Evolutionary conservation across 2,113 vertebrate genomes (phyloP), one percentile per base, ranked within the genome.

Genomic region (Passer domesticus): DNA sequence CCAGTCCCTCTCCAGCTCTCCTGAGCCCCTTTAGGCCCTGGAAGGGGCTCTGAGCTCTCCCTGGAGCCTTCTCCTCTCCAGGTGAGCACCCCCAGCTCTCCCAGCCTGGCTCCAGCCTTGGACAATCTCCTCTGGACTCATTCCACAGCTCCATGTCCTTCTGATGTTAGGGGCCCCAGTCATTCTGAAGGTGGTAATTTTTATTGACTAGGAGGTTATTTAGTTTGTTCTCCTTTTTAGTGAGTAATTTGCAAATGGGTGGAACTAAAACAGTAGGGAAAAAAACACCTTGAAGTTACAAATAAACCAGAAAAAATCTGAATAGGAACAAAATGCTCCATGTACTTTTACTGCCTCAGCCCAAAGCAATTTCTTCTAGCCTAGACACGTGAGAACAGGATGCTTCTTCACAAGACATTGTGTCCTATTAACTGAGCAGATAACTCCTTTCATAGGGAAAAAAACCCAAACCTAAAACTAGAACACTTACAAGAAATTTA

Each of bases 31-130:
- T 28, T 2, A 60, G 73, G 21, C 11, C 0, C 46, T 37, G 31
- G 0, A 7, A 44, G 11, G 9, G 6, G 11, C 39, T 69, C 63
- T 60, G 27, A 37, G 39, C 0, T 68, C 55, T 33, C 46, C 22
- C 39, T 39, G 39, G 8, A n/a, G 2, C 5, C 15, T 53, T 46
- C 27, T 10, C 5, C 0, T 67, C 27, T 52, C 53, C 63, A 77
- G 31, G 7, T 68, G 33, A 86, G 1, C 33, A 44, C 3, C 1
- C 44, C 15, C 55, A 77, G 33, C 46, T 23, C 37, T 44, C 27
- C 21, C 46, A 53, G 46, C 2, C 55, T 62, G 64, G 33, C 55
- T 76, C 46, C 55, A 69, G 2, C 19, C n/a, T 55, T 4, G 23
- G 28, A 62, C 6, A 16, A 62, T 13, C 28, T 15, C 64, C 23